Base-by-base conservation (phyloP, 2,888 invertebrate genomes). In the Melieria crassipennis region DNA sequence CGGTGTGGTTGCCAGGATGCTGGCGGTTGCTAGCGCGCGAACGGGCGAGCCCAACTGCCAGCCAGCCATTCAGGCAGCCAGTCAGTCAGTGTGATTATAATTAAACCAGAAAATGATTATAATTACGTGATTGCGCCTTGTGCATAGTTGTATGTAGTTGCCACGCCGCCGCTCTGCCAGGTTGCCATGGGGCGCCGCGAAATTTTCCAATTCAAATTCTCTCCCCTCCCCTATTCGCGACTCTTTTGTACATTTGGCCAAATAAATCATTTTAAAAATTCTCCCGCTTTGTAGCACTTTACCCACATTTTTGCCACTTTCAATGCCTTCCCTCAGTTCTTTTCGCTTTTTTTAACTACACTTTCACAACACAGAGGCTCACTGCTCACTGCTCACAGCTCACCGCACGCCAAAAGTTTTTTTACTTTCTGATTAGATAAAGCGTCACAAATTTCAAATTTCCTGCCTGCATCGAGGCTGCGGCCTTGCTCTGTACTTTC, bases 11-110 rank as follows among this genome's bases (percentile, higher is more conserved):
- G 52, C 61, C 61, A 55, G 50, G 47, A 5, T 30, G 45, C 61
- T 52, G 71, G 69, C 42, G 30, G 42, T 69, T 63, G 52, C 50
- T 57, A 45, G 60, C 47, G 11, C 57, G 56, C n/a, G 6, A 52
- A 52, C 52, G 11, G 13, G 52, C n/a, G 11, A n/a, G 52, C 52
- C 11, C 42, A 13, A 43, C 48, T 52, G 43, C 42, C 63, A 16
- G 50, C 63, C 16, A 48, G 55, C 30, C 67, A 64, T 70, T 65
- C 56, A 55, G 46, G 70, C 74, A 63, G 78, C 78, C 74, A 77
- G 80, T 30, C 30, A 30, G 30, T 30, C 30, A 3, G 30, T 79
- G 82, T 81, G 79, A 78, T 81, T 83, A 81, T 83, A 83, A 83
- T 83, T 83, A 79, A 57, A 64, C 66, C 47, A 70, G 70, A 65